Percentiles rank a stretch among this genome's conserved stretches.
Evolutionary conservation across 2,797 vertebrate genomes (phyloP).

Genomic region (Okamejei kenojei): DNA sequence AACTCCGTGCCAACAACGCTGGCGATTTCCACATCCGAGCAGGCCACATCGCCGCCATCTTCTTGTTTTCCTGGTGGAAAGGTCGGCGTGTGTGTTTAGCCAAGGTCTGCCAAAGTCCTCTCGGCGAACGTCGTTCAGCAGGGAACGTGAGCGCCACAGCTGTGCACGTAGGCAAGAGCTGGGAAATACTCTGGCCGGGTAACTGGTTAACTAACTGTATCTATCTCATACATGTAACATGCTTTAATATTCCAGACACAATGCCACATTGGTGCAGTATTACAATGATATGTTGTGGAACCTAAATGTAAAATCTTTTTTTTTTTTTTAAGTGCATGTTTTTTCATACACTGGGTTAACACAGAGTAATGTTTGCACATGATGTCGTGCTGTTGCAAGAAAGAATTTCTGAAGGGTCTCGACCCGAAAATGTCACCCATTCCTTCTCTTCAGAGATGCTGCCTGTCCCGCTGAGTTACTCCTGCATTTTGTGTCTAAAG

Average conservation of each 20-base stretch:
- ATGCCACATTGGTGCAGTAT: not conserved
- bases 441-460: too few relatives aligned
- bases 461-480: too few relatives aligned
- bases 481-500: too few relatives aligned
- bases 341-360: too few relatives aligned
- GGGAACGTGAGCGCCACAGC: conserved; percentile 32
- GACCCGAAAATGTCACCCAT: too few relatives aligned
- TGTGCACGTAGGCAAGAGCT: conserved; percentile 4
- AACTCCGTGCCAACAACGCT: not conserved
- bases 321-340: not conserved
- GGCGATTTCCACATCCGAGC: conserved; percentile 22
- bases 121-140: not conserved
- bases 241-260: not conserved
- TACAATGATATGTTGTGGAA: not conserved
- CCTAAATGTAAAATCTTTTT: not conserved
- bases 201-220: not conserved
- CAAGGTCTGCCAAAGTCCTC: conserved; percentile 31
- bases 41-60: conserved; percentile 38
- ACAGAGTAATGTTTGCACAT: too few relatives aligned
- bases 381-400: too few relatives aligned
- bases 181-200: not conserved
- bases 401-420: too few relatives aligned
- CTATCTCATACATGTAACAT: not conserved
- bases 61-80: conserved; percentile 9
- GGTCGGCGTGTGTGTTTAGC: conserved; percentile 27